phyloP scores from a whole-genome alignment of 2,113 vertebrate genomes.

The Menidia beryllina region DNA sequence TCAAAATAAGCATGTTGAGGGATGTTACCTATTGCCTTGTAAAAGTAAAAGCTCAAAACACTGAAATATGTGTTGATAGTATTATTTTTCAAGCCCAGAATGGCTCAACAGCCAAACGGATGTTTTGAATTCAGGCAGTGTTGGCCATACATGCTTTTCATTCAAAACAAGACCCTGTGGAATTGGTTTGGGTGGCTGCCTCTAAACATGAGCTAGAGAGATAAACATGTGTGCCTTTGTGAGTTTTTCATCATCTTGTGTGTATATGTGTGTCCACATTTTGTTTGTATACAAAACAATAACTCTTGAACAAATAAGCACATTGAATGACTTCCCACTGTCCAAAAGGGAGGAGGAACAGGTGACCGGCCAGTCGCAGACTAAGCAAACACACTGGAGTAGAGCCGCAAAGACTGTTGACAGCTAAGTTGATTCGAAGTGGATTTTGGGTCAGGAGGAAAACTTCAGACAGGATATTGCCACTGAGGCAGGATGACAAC shows the following conservation, averaged over 20 bases:
- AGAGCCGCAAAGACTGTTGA: conserved; percentile 24
- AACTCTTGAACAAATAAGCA: conserved; percentile 37
- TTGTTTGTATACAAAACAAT: conserved; percentile 49
- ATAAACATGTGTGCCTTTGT: conserved; percentile 36
- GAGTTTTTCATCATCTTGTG: conserved; percentile 24
- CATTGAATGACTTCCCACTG: conserved; percentile 37
- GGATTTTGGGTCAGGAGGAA: conserved; percentile 50
- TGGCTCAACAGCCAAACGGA: conserved; percentile 18
- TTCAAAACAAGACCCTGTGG: conserved; percentile 52
- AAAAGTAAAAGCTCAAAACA: conserved; percentile 14
- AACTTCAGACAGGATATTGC: conserved; percentile 27
- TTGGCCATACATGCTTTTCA: conserved; percentile 51
- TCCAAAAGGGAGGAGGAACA: conserved; percentile 18
- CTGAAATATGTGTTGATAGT: conserved; percentile 27
- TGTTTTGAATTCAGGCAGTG: conserved; percentile 58
- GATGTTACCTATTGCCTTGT: conserved; percentile 16
- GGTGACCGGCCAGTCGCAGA: conserved; percentile 4
- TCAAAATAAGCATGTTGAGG: conserved; percentile 9
- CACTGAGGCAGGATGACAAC: conserved; percentile 42
- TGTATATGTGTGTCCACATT: conserved; percentile 1
- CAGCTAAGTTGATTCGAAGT: conserved; percentile 46
- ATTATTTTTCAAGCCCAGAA: conserved; percentile 38
- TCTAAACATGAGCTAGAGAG: conserved; percentile 48
- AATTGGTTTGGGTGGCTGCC: conserved; percentile 55
- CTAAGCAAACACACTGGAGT: conserved; percentile 27